phyloP scores from a whole-genome alignment of 1,140 invertebrate species.

The Teleopsis dalmanni region DNA sequence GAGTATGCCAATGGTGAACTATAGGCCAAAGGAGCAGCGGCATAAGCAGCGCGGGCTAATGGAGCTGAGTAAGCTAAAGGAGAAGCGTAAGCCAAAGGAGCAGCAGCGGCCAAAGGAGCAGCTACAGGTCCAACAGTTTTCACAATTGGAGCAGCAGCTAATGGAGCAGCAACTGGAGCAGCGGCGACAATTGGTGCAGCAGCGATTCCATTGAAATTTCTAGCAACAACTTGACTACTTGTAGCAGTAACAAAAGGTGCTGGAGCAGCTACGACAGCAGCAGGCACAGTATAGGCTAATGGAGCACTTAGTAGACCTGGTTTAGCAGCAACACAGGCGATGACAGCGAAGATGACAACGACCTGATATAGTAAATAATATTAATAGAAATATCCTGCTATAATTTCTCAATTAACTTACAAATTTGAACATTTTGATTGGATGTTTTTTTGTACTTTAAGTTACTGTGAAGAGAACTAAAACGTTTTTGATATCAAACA shows the following conservation, averaged over 20 bases:
- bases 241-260: slow-evolving; percentile 43
- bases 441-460: not conserved
- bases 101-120: not conserved
- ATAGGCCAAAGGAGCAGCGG: not conserved
- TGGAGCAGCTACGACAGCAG: slow-evolving; percentile 27
- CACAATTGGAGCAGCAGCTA: slow-evolving; percentile 7
- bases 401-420: slow-evolving; percentile 3
- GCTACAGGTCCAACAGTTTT: not conserved
- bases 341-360: slow-evolving; percentile 10
- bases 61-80: not conserved
- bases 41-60: not conserved
- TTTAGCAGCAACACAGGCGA: slow-evolving; percentile 11
- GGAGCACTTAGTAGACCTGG: slow-evolving; percentile 17
- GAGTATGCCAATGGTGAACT: not conserved
- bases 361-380: slow-evolving; percentile 1
- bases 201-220: slow-evolving; percentile 44
- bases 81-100: not conserved
- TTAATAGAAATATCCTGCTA: not conserved
- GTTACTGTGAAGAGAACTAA: not conserved
- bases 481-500: not conserved
- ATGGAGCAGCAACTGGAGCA: slow-evolving; percentile 7
- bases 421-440: slow-evolving; percentile 13
- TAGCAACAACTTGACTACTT: slow-evolving; percentile 46
- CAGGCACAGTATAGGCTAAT: slow-evolving; percentile 23
- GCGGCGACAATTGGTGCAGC: slow-evolving; percentile 9